These are phyloP conservation scores for Strix occidentalis DNA, from an alignment of 2,797 vertebrate species.

Conservation along the genomic window DNA sequence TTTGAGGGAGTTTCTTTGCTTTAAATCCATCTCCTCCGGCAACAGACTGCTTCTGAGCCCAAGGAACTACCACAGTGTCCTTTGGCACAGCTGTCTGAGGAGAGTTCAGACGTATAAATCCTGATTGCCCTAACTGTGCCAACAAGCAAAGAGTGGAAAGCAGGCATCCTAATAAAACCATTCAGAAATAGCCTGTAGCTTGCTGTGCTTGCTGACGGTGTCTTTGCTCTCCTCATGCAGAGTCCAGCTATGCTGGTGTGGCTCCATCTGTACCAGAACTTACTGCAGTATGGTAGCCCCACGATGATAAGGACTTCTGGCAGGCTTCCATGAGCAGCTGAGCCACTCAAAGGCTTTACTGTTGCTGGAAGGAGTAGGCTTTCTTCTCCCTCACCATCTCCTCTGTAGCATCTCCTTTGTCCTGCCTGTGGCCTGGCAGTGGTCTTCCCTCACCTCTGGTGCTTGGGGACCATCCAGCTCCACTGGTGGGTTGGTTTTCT, in stretches of 20 bases:
- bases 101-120: not conserved
- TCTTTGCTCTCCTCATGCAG: accelerated
- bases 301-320: not conserved
- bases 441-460: not conserved
- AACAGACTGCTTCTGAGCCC: not conserved
- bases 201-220: not conserved
- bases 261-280: not conserved
- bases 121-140: not conserved
- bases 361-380: not conserved
- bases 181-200: not conserved
- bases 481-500: not conserved
- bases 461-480: not conserved
- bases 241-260: not conserved
- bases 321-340: not conserved
- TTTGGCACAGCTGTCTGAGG: not conserved
- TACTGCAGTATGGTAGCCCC: not conserved
- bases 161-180: not conserved
- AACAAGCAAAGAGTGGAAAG: not conserved
- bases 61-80: not conserved
- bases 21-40: not conserved
- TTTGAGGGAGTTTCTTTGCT: not conserved
- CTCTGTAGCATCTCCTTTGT: not conserved
- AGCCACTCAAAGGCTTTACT: not conserved
- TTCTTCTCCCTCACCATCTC: not conserved
- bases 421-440: not conserved